Evolutionary conservation across 1,140 invertebrate species (phyloP), one percentile per base, ranked within the genome.

Genomic region (Cydia strobilella): DNA sequence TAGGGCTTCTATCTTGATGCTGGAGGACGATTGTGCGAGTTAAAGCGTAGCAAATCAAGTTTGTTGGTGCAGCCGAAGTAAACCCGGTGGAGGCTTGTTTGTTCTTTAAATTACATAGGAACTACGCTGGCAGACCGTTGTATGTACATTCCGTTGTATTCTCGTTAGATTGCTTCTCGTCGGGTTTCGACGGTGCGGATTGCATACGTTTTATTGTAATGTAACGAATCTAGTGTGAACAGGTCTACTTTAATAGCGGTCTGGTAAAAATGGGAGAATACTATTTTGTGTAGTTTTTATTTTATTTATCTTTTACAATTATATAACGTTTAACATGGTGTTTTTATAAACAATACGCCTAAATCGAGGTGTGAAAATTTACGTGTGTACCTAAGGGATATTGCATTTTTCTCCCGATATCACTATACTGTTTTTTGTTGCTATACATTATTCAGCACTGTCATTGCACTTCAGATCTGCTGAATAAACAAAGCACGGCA

Each of bases 51-150:
- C 74, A 76, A 76, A 76, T 72, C 51, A 77, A 85, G 83, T 83
- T 80, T 84, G 85, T 85, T 82, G 65, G 45, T 51, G 81, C 79
- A 86, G 76, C 79, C 72, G 77, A 82, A 42, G 71, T 74, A 76
- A 76, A 77, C 76, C 76, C 62, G 72, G 77, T 75, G 76, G 77
- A 73, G 74, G 79, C 77, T 81, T 86, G 83, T 86, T 86, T 86
- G 85, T 83, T 85, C 81, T 85, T 84, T 80, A 86, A 84, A 83
- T 86, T 84, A 86, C 84, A 77, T 74, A 84, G 79, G 82, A 80
- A 79, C 77, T 75, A 73, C 78, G 73, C 63, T 54, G 79, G 79
- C 76, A 79, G 73, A 82, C 77, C 82, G 76, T 73, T 75, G 69
- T 79, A 74, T 80, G 77, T 79, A 80, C 65, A 35, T 69, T 69